Evolutionary conservation across 2,113 vertebrate genomes (phyloP).

Genomic region (Polypterus bichir): DNA sequence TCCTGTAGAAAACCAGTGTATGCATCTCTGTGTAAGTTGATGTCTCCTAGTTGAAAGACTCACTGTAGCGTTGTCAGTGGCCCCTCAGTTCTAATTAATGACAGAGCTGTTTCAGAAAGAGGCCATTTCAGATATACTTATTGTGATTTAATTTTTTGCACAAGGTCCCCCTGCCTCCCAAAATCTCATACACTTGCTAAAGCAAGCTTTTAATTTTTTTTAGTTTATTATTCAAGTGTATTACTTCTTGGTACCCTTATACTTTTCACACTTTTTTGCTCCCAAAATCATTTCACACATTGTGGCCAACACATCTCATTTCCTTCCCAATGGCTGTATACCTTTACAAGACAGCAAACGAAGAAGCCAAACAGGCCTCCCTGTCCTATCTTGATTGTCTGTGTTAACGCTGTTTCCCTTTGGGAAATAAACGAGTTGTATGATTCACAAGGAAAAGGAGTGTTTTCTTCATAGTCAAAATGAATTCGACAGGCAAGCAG

Average conservation of each 20-base stretch:
- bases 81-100: too few relatives aligned
- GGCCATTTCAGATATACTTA: too few relatives aligned
- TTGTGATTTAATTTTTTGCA: too few relatives aligned
- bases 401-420: background rate
- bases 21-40: too few relatives aligned
- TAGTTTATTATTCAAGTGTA: conserved; percentile 31
- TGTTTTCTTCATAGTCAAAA: conserved; percentile 41
- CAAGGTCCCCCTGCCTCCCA: too few relatives aligned
- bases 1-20: too few relatives aligned
- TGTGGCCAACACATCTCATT: conserved; percentile 14
- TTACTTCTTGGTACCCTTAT: too few relatives aligned
- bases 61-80: too few relatives aligned
- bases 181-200: too few relatives aligned
- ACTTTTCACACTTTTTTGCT: background rate
- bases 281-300: conserved; percentile 19
- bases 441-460: conserved; percentile 4
- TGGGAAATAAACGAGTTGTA: background rate
- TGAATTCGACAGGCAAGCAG: conserved; percentile 25
- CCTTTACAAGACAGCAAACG: conserved; percentile 21
- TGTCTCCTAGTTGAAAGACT: too few relatives aligned
- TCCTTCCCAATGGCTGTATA: conserved; percentile 19
- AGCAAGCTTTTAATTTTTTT: conserved; percentile 25
- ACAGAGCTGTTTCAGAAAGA: too few relatives aligned
- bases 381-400: background rate
- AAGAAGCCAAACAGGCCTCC: conserved; percentile 11